Base-by-base conservation (phyloP, 2,888 invertebrate species). In the Volucella inflata region DNA sequence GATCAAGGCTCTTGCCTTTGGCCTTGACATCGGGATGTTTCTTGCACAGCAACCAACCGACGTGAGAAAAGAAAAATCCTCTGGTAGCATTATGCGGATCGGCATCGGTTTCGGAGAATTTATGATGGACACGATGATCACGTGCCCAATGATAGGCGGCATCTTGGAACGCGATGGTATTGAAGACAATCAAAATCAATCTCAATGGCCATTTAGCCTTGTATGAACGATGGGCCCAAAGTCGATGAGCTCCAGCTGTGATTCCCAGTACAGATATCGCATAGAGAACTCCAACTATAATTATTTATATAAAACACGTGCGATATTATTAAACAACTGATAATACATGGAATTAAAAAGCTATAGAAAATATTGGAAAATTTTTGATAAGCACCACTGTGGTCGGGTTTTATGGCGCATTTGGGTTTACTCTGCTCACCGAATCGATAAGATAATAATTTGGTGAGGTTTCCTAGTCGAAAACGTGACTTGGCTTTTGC, bases 51-150 rank as follows among this genome's bases (percentile, higher is more conserved):
- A 98, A 93, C 98, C 98, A 98, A 67, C 98, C 95, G 90, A 98
- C 96, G 91, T 98, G 98, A 0, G 98, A 95, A 92, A 98, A 98
- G 93, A 98, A 98, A 93, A 98, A 98, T 0, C 98, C 99, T 84
- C 98, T 93, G 48, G 94, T 94, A 0, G 97, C 95, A 90, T 98
- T 98, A 91, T 98, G 98, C 0, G 98, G 98, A 92, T 98, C 98
- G 0, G 97, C 98, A 90, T 97, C 95, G 0, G 97, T 97, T 91
- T 97, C 97, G 14, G 96, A 96, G 93, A 95, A 97, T 91, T 97
- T 97, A 93, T 97, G 97, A 90, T 98, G 96, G 90, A 96, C 95
- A 88, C 96, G 93, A 92, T 95, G 95, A 89, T 95, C 95, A 84
- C 95, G 93, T 0, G 95, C 94, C 96, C 96, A 96, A 89, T 95